A percentile compares a stretch with the other conserved stretches of the same genome.
These are phyloP conservation scores for Chamaea fasciata DNA, from an alignment of 2,113 vertebrate genomes.

Conservation along the genomic window DNA sequence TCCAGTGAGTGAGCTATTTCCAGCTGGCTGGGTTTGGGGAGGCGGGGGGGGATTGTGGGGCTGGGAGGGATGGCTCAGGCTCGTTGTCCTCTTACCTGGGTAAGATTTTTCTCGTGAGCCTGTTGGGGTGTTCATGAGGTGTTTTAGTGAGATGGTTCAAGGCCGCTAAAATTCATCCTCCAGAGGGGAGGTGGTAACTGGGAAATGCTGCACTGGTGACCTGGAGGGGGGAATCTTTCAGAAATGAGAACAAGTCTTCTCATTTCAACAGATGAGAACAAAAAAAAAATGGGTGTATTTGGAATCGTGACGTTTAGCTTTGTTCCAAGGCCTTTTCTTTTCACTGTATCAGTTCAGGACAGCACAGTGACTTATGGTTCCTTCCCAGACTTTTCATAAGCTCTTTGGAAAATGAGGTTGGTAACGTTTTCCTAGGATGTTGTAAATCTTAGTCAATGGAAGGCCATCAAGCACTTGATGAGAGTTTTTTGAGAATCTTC, in stretches of 20 bases:
- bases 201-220: neutral
- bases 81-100: neutral
- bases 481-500: neutral
- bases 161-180: neutral
- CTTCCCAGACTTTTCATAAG: neutral
- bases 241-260: neutral
- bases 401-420: neutral
- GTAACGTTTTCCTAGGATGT: neutral
- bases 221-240: neutral
- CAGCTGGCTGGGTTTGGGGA: neutral
- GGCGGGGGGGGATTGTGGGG: neutral
- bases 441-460: neutral
- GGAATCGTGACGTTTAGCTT: neutral
- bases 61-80: neutral
- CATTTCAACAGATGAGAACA: neutral
- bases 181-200: neutral
- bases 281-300: neutral
- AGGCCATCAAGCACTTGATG: neutral
- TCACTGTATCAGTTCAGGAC: neutral
- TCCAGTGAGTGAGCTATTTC: conserved; percentile 87
- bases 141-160: neutral
- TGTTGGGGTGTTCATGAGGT: neutral
- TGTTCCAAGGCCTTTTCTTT: neutral
- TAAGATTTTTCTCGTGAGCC: neutral
- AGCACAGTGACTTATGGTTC: neutral